Evolutionary conservation across 1,140 invertebrate species (phyloP), one percentile per base, ranked within the genome.

Genomic region (Pseudomyrmex gracilis): DNA sequence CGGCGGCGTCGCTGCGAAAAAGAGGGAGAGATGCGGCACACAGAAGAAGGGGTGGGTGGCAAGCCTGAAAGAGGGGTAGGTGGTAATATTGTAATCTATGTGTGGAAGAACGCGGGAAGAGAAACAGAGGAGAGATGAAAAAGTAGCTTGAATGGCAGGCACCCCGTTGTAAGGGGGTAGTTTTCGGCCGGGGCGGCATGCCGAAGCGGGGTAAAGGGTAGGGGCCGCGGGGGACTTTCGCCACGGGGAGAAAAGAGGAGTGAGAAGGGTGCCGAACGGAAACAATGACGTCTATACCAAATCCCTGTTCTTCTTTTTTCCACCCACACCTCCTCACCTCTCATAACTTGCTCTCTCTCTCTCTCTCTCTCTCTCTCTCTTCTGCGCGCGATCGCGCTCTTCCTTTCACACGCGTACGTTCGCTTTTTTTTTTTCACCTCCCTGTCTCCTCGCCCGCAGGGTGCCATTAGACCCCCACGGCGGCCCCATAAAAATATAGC

Each of bases 81-180:
- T 87, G 90, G 91, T 93, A 93, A 94, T 94, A 94, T 94, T 94
- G 93, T 94, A 94, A 94, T 94, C 93, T 94, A 94, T 94, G 93
- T 92, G 93, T 92, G 90, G 90, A 93, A 93, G 93, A 93, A 93
- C 91, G 92, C 88, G 89, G 85, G 86, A 93, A 91, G 93, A 92
- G 92, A 90, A 87, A 85, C 85, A 87, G 87, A 89, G 84, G 89
- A 90, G 87, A 88, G 90, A 93, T 93, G 92, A 94, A 94, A 94
- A 93, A 93, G 92, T 93, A 90, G 93, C 91, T 90, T 90, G 87
- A 93, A 93, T 92, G 89, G 90, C 89, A 91, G 80, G 83, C 90
- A 86, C 85, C 87, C 86, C 82, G 89, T 89, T 90, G 89, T 92
- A 92, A 93, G 92, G 91, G 88, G 92, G 93, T 93, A 91, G 90